phyloP scores from a whole-genome alignment of 1,140 invertebrate species.

The Nomia melanderi region DNA sequence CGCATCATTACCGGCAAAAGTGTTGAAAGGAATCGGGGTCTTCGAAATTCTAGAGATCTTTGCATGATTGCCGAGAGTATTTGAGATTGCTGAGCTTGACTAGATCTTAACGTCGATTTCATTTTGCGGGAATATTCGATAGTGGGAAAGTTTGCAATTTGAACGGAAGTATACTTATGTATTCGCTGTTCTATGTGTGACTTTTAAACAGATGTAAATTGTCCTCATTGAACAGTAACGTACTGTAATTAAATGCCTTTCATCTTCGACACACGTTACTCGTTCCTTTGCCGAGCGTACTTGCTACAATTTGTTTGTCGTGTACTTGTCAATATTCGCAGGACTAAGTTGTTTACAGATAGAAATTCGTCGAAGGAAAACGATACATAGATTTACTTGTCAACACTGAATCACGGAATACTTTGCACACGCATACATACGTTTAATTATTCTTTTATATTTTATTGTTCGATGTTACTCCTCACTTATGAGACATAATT shows the following conservation, averaged over 20 bases:
- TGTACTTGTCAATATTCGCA: background rate
- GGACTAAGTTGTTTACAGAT: background rate
- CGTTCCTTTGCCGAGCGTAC: no score
- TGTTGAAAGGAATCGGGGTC: background rate
- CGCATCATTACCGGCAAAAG: conserved; percentile 37
- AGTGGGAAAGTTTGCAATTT: background rate
- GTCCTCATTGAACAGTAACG: background rate
- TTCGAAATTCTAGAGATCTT: no score
- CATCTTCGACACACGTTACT: background rate
- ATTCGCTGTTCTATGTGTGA: background rate
- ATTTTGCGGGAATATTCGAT: background rate
- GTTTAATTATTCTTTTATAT: background rate
- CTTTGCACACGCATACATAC: background rate
- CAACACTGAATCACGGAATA: background rate
- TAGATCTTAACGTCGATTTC: background rate
- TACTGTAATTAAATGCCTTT: background rate
- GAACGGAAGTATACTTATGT: background rate
- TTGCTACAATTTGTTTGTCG: background rate
- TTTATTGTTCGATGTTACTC: background rate
- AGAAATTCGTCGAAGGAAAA: background rate
- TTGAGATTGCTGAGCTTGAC: background rate
- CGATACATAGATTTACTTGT: background rate
- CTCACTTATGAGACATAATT: background rate
- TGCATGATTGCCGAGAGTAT: background rate
- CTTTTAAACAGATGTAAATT: background rate